Evolutionary conservation across 2,888 invertebrate species (phyloP).

Genomic region (Malthinus seriepunctatus): DNA sequence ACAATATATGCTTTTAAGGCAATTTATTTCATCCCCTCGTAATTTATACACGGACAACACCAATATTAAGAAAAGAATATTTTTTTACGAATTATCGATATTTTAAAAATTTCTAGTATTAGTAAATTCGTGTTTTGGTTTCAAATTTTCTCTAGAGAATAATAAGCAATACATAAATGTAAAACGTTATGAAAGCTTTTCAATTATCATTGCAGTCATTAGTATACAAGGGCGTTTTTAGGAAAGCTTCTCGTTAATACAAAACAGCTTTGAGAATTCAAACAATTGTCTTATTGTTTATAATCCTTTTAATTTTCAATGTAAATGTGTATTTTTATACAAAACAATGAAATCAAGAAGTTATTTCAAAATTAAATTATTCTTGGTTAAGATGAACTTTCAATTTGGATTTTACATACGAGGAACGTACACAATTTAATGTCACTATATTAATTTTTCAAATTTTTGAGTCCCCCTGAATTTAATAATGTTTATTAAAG

Average conservation of each 20-base stretch:
- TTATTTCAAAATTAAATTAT: no score
- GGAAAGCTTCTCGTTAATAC: slow-evolving; percentile 5
- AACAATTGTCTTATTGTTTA: not conserved
- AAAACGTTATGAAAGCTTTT: slow-evolving; percentile 14
- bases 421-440: no score
- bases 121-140: not conserved
- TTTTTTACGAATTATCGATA: no score
- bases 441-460: no score
- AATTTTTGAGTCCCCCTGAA: no score
- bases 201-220: slow-evolving; percentile 17
- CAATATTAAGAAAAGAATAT: not conserved
- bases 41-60: not conserved
- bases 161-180: slow-evolving; percentile 15
- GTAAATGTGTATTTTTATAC: no score
- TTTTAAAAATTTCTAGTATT: no score
- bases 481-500: no score
- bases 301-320: not conserved
- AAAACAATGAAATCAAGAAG: no score
- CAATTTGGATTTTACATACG: no score
- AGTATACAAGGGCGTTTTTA: slow-evolving; percentile 4
- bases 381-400: no score
- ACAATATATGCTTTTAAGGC: slow-evolving; percentile 12
- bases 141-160: slow-evolving; percentile 2
- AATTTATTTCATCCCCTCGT: not conserved
- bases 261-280: slow-evolving; percentile 3